Percentiles rank a stretch among this genome's conserved stretches.
These are phyloP conservation scores for Clinocottus analis DNA, from an alignment of 2,113 vertebrate genomes.

Conservation along the genomic window DNA sequence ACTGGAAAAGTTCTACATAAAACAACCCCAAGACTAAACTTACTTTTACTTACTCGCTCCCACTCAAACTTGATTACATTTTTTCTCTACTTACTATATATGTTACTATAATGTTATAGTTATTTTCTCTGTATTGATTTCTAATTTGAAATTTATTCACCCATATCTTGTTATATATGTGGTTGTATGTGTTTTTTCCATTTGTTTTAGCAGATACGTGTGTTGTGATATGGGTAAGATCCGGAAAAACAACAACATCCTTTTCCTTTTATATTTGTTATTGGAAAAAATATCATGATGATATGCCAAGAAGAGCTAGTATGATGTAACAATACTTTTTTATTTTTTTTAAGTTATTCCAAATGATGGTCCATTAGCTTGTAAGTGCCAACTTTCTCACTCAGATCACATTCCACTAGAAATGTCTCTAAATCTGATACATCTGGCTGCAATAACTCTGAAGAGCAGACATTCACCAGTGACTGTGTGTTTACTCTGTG, in stretches of 20 bases:
- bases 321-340: neutral
- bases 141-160: neutral
- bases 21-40: neutral
- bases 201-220: too few relatives aligned
- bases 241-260: too few relatives aligned
- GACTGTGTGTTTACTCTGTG: neutral
- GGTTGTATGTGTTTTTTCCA: too few relatives aligned
- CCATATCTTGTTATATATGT: too few relatives aligned
- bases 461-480: neutral
- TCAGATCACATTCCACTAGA: conserved; percentile 43
- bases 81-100: neutral
- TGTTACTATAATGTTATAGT: neutral
- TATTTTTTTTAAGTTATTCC: conserved; percentile 38
- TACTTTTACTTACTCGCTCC: neutral
- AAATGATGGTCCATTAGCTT: conserved; percentile 20
- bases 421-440: conserved; percentile 43
- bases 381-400: conserved; percentile 12
- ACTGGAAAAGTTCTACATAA: conserved; percentile 26
- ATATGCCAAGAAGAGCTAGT: neutral
- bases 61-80: neutral
- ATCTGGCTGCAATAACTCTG: neutral
- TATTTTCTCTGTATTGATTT: neutral
- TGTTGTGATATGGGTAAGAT: too few relatives aligned
- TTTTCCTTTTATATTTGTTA: too few relatives aligned
- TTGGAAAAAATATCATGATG: neutral